Evolutionary conservation across 2,797 vertebrate genomes (phyloP).

Genomic region (Morelia viridis): DNA sequence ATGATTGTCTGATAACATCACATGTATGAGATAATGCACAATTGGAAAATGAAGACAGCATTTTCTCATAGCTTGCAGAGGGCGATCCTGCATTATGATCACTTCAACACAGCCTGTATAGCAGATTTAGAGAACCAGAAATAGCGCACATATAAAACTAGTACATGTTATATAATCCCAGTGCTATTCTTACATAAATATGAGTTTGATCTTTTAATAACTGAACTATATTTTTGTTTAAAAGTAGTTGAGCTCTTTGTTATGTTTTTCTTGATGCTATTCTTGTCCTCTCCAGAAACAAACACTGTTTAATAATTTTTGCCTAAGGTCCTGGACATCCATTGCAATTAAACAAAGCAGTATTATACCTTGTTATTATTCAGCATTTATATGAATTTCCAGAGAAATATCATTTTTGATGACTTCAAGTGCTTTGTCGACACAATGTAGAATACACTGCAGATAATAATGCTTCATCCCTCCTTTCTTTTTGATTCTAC

Average conservation of each 20-base stretch:
- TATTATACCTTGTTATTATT: neutral
- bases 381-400: neutral
- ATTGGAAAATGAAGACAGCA: slow-evolving; percentile 50
- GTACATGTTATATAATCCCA: slow-evolving; percentile 59
- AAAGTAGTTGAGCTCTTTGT: slow-evolving; percentile 34
- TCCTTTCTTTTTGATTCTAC: neutral
- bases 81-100: slow-evolving; percentile 63
- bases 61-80: slow-evolving; percentile 54
- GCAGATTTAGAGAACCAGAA: slow-evolving; percentile 59
- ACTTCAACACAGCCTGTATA: slow-evolving; percentile 52
- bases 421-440: neutral
- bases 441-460: neutral
- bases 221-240: slow-evolving; percentile 38
- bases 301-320: neutral
- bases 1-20: slow-evolving; percentile 56
- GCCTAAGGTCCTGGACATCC: neutral
- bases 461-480: neutral
- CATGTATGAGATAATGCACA: slow-evolving; percentile 56
- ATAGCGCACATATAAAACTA: slow-evolving; percentile 61
- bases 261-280: neutral
- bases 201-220: slow-evolving; percentile 46
- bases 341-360: neutral
- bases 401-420: neutral
- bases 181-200: slow-evolving; percentile 55
- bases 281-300: neutral